Percentiles rank a stretch among this genome's conserved stretches.
Evolutionary conservation across 2,113 vertebrate species (phyloP).

Genomic region (Nesogale talazaci): DNA sequence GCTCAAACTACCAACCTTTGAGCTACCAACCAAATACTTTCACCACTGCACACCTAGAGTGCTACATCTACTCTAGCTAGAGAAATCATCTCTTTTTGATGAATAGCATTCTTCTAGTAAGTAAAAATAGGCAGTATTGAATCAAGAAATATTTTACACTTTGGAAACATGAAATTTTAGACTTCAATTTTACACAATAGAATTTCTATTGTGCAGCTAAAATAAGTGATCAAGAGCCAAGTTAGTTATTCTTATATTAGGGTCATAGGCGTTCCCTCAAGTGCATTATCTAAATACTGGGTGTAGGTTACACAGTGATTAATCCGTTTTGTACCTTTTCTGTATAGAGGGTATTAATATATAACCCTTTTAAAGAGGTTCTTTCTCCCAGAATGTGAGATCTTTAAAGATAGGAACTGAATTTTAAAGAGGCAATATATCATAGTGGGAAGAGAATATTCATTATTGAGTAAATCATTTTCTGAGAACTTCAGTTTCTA

Average conservation of each 20-base stretch:
- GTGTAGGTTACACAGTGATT: not conserved
- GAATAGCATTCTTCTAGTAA: not conserved
- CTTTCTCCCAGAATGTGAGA: not conserved
- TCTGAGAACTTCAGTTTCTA: too few species aligned
- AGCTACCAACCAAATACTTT: too few species aligned
- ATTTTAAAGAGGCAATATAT: not conserved
- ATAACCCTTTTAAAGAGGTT: not conserved
- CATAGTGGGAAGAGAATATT: not conserved
- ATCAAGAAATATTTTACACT: not conserved
- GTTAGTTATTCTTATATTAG: not conserved
- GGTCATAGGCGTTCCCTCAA: not conserved
- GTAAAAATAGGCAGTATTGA: constrained; percentile 34
- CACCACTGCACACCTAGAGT: too few species aligned
- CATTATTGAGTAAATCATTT: not conserved
- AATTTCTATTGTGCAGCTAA: not conserved
- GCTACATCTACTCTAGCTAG: too few species aligned
- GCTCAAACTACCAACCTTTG: too few species aligned
- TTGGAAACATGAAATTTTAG: not conserved
- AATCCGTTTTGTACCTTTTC: not conserved
- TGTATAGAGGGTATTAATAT: not conserved
- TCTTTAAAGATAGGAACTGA: not conserved
- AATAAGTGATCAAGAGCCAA: not conserved
- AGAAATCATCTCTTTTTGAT: too few species aligned
- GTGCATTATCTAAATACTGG: not conserved
- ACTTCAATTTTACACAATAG: not conserved